Evolutionary conservation across 2,888 invertebrate genomes (phyloP).

Genomic region (Allolobophora icterica): DNA sequence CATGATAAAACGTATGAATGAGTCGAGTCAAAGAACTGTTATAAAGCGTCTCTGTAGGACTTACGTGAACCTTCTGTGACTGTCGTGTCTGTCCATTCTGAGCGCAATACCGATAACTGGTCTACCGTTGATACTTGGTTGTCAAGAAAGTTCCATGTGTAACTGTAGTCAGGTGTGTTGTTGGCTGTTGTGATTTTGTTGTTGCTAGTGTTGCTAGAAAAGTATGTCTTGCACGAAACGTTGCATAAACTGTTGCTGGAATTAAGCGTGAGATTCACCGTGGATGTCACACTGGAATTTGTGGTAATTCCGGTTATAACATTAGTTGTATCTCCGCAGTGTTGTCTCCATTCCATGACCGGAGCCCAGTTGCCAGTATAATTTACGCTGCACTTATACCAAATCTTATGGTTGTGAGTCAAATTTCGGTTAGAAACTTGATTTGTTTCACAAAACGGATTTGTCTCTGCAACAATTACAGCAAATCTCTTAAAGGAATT

Average conservation of each 20-base stretch:
- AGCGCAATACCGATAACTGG: too few relatives aligned
- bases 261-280: neutral
- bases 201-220: neutral
- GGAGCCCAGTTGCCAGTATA: neutral
- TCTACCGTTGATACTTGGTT: neutral
- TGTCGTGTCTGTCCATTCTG: too few relatives aligned
- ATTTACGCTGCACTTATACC: neutral
- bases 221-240: neutral
- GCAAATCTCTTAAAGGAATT: neutral
- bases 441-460: neutral
- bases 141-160: neutral
- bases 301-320: neutral
- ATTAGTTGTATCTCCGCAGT: neutral
- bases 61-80: too few relatives aligned
- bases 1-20: too few relatives aligned
- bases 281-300: slow-evolving; percentile 5
- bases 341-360: slow-evolving; percentile 7
- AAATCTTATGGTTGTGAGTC: neutral
- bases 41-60: too few relatives aligned
- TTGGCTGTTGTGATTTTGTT: neutral
- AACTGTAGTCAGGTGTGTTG: neutral
- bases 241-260: neutral
- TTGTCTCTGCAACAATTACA: neutral
- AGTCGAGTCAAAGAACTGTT: too few relatives aligned
- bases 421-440: neutral